Percentiles rank a stretch among this genome's conserved stretches.
phyloP scores from a whole-genome alignment of 2,888 invertebrate genomes.

The Caenorhabditis doughertyi region DNA sequence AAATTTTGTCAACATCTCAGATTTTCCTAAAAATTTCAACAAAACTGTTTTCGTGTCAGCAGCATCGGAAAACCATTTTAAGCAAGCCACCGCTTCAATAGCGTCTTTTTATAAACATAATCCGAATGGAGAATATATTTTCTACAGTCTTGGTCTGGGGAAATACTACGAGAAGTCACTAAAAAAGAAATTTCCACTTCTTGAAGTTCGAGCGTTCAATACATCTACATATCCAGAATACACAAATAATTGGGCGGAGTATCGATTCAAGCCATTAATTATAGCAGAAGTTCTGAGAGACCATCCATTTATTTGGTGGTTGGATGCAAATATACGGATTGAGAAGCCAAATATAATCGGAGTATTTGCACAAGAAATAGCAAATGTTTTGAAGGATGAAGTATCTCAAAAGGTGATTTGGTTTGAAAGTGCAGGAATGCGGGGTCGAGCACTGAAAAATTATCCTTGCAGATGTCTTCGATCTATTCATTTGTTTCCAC shows the following conservation, averaged over 20 bases:
- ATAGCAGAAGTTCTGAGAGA: slow-evolving; percentile 56
- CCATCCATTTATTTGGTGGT: slow-evolving; percentile 50
- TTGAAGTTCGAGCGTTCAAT: slow-evolving; percentile 41
- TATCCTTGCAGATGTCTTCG: no score
- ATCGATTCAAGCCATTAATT: slow-evolving; percentile 54
- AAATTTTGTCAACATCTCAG: slow-evolving; percentile 18
- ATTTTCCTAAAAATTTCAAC: neutral
- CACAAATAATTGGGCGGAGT: slow-evolving; percentile 44
- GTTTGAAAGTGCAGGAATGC: no score
- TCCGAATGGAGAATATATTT: slow-evolving; percentile 26
- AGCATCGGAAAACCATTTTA: slow-evolving; percentile 37
- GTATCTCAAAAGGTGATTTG: no score
- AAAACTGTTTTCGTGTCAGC: slow-evolving; percentile 34
- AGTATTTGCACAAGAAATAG: neutral
- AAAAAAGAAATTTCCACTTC: slow-evolving; percentile 1
- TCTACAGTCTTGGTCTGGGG: slow-evolving; percentile 26
- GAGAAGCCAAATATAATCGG: slow-evolving; percentile 39
- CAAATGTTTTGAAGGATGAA: neutral
- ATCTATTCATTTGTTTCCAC: slow-evolving; percentile 40
- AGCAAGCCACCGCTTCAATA: slow-evolving; percentile 3
- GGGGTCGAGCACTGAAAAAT: no score
- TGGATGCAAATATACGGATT: slow-evolving; percentile 48
- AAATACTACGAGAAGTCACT: neutral
- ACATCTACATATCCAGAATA: slow-evolving; percentile 33
- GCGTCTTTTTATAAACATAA: slow-evolving; percentile 23